phyloP scores from a whole-genome alignment of 2,113 vertebrate genomes.

The Panthera tigris region DNA sequence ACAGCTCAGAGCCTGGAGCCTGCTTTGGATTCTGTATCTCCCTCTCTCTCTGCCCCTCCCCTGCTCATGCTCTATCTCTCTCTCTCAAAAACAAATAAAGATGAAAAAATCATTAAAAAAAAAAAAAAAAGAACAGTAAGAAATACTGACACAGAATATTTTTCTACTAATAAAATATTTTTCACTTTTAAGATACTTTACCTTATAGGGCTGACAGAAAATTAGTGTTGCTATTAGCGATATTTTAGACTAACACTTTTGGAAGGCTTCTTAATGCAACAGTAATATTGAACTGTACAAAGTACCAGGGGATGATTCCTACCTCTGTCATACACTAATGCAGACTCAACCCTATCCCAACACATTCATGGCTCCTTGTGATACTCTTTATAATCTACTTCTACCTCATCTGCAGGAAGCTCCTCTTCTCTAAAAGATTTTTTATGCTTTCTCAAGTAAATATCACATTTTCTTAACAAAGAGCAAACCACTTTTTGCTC shows the following conservation, averaged over 20 bases:
- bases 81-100: too few relatives aligned
- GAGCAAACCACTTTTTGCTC: conserved; percentile 3
- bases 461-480: neutral
- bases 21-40: too few relatives aligned
- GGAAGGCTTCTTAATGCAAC: neutral
- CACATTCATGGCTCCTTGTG: neutral
- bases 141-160: neutral
- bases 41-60: neutral
- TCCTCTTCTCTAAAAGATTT: neutral
- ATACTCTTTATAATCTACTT: neutral
- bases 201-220: neutral
- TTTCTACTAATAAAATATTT: conserved; percentile 29
- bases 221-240: neutral
- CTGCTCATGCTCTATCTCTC: neutral
- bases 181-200: neutral
- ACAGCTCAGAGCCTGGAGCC: too few relatives aligned
- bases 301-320: neutral
- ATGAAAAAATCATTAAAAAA: neutral
- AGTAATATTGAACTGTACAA: neutral
- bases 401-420: neutral
- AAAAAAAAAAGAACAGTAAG: neutral
- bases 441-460: neutral
- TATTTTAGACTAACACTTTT: neutral
- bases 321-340: neutral
- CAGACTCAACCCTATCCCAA: neutral